phyloP scores from a whole-genome alignment of 2,797 vertebrate genomes.

The Acanthis flammea region DNA sequence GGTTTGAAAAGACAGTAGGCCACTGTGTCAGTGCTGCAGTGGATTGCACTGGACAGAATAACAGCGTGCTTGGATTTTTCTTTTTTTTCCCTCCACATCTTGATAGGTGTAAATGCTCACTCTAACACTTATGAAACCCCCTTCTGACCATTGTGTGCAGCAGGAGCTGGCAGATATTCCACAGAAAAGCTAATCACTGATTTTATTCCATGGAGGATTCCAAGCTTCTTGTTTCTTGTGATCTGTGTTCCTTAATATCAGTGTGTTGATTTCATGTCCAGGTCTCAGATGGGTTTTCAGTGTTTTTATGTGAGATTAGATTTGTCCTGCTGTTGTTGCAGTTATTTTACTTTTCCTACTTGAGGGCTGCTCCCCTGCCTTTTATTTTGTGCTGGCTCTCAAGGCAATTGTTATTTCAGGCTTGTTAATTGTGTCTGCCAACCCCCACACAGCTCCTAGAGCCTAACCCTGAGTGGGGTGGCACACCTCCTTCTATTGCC shows the following conservation, averaged over 20 bases:
- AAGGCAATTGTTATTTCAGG: slow-evolving; percentile 22
- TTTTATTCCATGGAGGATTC: not conserved
- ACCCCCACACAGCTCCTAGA: not conserved
- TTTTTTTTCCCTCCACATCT: not conserved
- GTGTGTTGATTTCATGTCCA: rapidly evolving
- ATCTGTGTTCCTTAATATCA: not conserved
- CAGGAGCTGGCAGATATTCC: not conserved
- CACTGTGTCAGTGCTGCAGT: not conserved
- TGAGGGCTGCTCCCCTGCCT: not conserved
- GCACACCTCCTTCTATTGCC: not conserved
- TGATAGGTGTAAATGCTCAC: not conserved
- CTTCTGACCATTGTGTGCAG: not conserved
- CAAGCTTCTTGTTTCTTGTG: not conserved
- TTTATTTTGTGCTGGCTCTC: slow-evolving; percentile 15
- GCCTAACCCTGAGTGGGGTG: not conserved
- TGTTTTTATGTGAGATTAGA: not conserved
- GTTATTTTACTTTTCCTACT: slow-evolving; percentile 26
- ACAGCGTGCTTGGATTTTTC: not conserved
- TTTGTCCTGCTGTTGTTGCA: slow-evolving; percentile 32
- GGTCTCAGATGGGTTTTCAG: not conserved
- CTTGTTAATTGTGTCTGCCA: not conserved
- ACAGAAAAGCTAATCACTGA: not conserved
- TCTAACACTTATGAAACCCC: not conserved
- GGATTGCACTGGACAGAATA: not conserved
- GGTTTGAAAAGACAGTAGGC: not conserved